Percentiles rank a stretch among this genome's conserved stretches.
phyloP scores from a whole-genome alignment of 2,113 vertebrate genomes.

The Limnothrissa miodon region DNA sequence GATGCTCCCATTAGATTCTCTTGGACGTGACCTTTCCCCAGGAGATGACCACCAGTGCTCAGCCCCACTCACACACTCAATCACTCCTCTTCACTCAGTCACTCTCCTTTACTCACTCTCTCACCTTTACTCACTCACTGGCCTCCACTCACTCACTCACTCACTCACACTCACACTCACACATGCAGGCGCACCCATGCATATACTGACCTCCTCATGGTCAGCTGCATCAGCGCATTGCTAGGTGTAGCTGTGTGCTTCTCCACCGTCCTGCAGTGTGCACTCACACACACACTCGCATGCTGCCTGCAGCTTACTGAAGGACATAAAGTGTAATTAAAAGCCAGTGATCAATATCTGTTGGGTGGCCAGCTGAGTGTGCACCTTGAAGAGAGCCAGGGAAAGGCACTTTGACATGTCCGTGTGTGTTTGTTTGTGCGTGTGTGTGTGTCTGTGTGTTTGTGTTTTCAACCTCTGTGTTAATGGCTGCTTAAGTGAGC shows the following conservation, averaged over 20 bases:
- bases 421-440: background rate
- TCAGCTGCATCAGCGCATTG: background rate
- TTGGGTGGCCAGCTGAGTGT: background rate
- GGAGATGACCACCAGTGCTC: constrained; percentile 17
- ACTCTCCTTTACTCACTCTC: background rate
- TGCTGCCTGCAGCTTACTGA: background rate
- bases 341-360: constrained; percentile 7
- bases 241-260: background rate
- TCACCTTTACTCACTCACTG: background rate
- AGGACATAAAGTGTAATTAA: constrained; percentile 14
- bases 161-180: background rate
- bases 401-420: background rate
- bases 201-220: background rate
- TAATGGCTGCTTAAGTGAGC: constrained; percentile 34
- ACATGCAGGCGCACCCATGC: too few relatives aligned
- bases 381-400: background rate
- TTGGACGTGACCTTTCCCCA: constrained; percentile 41
- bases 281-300: background rate
- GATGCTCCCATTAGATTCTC: constrained; percentile 20
- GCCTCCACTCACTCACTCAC: background rate
- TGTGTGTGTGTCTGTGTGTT: background rate
- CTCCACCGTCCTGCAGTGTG: background rate
- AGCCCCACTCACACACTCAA: background rate
- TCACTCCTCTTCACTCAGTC: background rate
- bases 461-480: background rate